Conservation (phyloP, 2,113 vertebrate genomes). For the Ailuropoda melanoleuca region DNA sequence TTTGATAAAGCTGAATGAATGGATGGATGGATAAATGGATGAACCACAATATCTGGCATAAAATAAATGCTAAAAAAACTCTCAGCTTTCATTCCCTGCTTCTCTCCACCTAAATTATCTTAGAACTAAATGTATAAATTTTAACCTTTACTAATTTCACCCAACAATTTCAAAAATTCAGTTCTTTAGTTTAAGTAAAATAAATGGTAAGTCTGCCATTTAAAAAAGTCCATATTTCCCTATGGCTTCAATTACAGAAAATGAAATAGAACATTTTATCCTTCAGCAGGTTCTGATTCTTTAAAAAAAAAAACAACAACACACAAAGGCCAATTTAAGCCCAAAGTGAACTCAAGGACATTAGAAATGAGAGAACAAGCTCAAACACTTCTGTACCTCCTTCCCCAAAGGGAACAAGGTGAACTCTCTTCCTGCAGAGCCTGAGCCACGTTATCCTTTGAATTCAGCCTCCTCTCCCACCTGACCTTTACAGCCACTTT, state of each 20-base stretch:
- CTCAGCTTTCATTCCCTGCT: neutral
- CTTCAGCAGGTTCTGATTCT: neutral
- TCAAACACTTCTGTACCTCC: neutral
- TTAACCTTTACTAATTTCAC: neutral
- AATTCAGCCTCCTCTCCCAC: neutral
- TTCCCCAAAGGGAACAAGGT: neutral
- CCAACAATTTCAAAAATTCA: neutral
- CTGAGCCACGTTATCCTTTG: rapidly evolving
- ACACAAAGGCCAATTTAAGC: neutral
- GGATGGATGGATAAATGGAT: neutral
- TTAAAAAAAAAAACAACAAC: neutral
- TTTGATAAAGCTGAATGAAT: neutral
- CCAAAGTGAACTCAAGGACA: neutral
- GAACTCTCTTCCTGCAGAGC: neutral
- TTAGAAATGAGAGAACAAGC: neutral
- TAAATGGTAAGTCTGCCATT: neutral
- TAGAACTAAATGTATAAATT: neutral
- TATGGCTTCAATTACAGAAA: neutral
- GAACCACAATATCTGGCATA: neutral
- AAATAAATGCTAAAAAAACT: conserved; percentile 24
- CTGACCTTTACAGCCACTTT: neutral
- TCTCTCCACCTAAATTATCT: neutral
- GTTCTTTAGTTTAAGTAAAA: conserved; percentile 16
- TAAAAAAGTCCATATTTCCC: neutral
- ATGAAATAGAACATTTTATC: conserved; percentile 1